Base-by-base conservation (phyloP, 2,113 vertebrate genomes). In the Thunnus thynnus region DNA sequence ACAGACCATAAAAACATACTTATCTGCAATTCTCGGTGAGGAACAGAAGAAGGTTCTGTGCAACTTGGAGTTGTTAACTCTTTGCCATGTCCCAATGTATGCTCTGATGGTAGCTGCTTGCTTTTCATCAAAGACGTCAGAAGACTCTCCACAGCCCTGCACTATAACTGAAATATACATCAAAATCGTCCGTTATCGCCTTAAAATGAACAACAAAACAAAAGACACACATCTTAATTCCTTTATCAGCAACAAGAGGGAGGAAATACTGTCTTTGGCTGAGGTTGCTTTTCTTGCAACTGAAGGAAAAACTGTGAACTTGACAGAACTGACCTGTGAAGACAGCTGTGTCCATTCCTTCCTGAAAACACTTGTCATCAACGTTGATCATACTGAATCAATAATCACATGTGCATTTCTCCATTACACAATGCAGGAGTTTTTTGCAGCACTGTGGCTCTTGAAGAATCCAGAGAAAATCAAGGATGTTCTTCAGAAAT, bases 381-480 rank as follows among this genome's bases (percentile, higher is more conserved):
- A 58, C 17, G 46, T 0, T 0, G 30, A 13, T 3, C 0, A 0
- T 1, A 82, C 73, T 10, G 20, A 84, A 46, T 52, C 51, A 6
- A 1, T 0, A 9, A 56, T 36, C 12, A 9, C 2, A 1, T 0
- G 55, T 30, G 46, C 73, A 2, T 87, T 87, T 13, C 77, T 87
- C 13, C 85, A 88, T 30, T 85, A 88, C 82, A 82, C 71, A 0
- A 11, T 82, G 61, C 78, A 88, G 4, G 82, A 84, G 74, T 14
- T 87, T 13, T 84, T 84, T 78, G 73, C 86, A 57, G 86, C 86
- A 0, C 27, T 87, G 61, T 88, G 86, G 86, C 12, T 88, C 27
- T 0, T 88, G 48, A 82, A 68, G 78, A 57, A 79, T 36, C 82
- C 82, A 62, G 75, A 68, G 17, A 0, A 67, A 25, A 71, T 9